Percentiles rank a stretch among this genome's conserved stretches.
Conservation (phyloP, 1,140 invertebrate genomes). For the Saccostrea glomerata region DNA sequence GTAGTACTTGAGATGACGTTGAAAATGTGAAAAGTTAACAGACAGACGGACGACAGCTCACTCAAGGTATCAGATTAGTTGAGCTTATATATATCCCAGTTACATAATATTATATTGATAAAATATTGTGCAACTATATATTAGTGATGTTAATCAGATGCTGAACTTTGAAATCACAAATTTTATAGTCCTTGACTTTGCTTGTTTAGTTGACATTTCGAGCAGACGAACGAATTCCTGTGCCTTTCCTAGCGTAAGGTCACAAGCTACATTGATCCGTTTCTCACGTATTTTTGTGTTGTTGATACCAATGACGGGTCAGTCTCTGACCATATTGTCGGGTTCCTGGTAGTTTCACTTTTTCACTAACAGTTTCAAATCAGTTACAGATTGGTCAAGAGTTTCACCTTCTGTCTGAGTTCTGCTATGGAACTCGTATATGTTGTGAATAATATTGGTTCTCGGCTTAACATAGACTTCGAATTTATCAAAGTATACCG, state of each 20-base stretch:
- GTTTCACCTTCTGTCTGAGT: slow-evolving; percentile 45
- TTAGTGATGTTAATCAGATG: too few species aligned
- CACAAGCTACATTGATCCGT: slow-evolving; percentile 39
- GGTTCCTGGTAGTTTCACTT: slow-evolving; percentile 51
- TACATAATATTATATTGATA: too few species aligned
- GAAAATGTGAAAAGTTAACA: too few species aligned
- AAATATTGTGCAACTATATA: too few species aligned
- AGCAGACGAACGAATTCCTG: background rate
- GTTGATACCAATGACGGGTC: slow-evolving; percentile 55
- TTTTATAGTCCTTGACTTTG: background rate
- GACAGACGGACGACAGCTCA: too few species aligned
- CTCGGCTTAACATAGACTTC: slow-evolving; percentile 51
- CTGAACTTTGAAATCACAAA: too few species aligned
- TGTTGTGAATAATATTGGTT: slow-evolving; percentile 46
- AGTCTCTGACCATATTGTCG: too few species aligned
- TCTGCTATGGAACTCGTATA: slow-evolving; percentile 51
- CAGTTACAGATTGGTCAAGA: slow-evolving; percentile 59
- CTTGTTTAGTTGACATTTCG: slow-evolving; percentile 48
- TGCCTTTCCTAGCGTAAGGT: slow-evolving; percentile 42
- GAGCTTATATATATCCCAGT: too few species aligned
- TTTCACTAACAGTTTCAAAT: slow-evolving; percentile 52
- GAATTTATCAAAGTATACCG: slow-evolving; percentile 26
- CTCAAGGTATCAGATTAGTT: too few species aligned
- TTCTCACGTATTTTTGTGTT: slow-evolving; percentile 53
- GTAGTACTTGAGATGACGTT: too few species aligned